These are phyloP conservation scores for Megaustenia siamemsis DNA, from an alignment of 2,888 invertebrate species.

Conservation along the genomic window DNA sequence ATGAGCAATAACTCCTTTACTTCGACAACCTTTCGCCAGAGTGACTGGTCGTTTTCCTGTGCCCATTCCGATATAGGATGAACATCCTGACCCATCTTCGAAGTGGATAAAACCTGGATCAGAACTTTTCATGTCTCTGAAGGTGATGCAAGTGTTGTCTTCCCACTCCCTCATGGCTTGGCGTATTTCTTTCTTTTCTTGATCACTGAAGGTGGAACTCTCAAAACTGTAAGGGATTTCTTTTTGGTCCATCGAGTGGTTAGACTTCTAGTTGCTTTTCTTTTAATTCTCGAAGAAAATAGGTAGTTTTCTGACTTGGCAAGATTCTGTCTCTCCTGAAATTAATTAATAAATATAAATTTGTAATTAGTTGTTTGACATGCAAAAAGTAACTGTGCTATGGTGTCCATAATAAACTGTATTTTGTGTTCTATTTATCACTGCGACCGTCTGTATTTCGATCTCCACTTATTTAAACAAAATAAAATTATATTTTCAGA, in stretches of 20 bases:
- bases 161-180: constrained; percentile 52
- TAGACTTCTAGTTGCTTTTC: constrained; percentile 48
- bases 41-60: constrained; percentile 43
- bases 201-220: constrained; percentile 11
- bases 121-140: background rate
- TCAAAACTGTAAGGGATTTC: constrained; percentile 47
- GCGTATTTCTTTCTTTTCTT: constrained; percentile 23
- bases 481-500: too few relatives aligned
- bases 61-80: constrained; percentile 51
- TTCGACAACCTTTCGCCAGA: constrained; percentile 44
- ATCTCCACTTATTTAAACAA: too few relatives aligned
- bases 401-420: too few relatives aligned
- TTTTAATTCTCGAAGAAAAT: constrained; percentile 2
- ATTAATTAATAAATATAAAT: background rate
- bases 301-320: background rate
- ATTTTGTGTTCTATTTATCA: too few relatives aligned
- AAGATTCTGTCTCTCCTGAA: background rate
- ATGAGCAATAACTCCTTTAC: constrained; percentile 61
- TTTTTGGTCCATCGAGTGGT: constrained; percentile 43
- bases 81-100: constrained; percentile 56
- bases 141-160: constrained; percentile 49
- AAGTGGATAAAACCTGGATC: constrained; percentile 45
- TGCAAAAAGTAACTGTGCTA: too few relatives aligned
- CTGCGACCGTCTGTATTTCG: too few relatives aligned
- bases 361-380: background rate